phyloP scores from a whole-genome alignment of 2,113 vertebrate genomes.

The Erythrolamprus reginae region DNA sequence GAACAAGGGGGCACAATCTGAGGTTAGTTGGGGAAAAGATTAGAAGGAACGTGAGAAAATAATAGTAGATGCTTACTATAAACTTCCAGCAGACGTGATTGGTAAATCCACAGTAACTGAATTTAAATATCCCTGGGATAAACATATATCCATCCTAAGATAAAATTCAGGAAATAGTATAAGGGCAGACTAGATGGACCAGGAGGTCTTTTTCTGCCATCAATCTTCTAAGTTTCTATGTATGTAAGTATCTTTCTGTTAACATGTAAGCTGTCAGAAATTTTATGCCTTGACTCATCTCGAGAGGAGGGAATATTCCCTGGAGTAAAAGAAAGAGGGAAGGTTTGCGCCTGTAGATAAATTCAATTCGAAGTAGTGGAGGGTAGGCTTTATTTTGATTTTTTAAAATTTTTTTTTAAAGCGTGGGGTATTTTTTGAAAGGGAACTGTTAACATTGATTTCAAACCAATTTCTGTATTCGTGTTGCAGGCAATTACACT shows the following conservation, averaged over 20 bases:
- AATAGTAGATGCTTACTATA: too few relatives aligned
- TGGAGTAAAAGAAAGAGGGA: not conserved
- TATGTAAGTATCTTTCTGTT: not conserved
- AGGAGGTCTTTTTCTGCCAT: too few relatives aligned
- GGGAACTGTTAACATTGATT: not conserved
- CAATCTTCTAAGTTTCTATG: too few relatives aligned
- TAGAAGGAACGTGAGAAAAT: too few relatives aligned
- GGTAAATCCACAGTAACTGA: too few relatives aligned
- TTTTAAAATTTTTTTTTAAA: not conserved
- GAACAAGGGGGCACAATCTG: too few relatives aligned
- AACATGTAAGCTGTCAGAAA: not conserved
- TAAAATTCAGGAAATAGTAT: too few relatives aligned
- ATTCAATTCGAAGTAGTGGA: not conserved
- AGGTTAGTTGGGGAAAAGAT: too few relatives aligned
- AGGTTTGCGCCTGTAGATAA: slow-evolving; percentile 36
- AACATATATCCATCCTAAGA: too few relatives aligned
- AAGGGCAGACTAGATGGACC: too few relatives aligned
- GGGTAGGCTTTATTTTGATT: not conserved
- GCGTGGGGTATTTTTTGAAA: not conserved
- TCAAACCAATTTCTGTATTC: slow-evolving; percentile 32
- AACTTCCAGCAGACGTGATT: too few relatives aligned
- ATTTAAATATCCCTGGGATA: too few relatives aligned
- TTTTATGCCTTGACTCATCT: not conserved
- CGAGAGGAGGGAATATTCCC: not conserved
- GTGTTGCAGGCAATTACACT: slow-evolving; percentile 87